These are phyloP conservation scores for Tapera naevia DNA, from an alignment of 2,797 vertebrate genomes.

Conservation along the genomic window DNA sequence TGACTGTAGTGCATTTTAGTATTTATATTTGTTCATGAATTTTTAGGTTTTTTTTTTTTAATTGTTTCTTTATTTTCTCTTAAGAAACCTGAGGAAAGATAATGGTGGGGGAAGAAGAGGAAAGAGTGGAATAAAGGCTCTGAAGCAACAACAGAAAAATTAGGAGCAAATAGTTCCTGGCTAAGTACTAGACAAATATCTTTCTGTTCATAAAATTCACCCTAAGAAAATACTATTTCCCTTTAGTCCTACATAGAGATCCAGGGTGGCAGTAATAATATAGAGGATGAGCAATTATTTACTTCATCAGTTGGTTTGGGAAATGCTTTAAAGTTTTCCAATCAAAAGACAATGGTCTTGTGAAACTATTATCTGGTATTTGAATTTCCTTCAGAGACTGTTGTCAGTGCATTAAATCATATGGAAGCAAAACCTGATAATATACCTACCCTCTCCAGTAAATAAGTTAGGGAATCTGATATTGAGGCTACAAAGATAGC, in stretches of 20 bases:
- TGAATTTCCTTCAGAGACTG: conserved; percentile 63
- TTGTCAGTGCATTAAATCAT: conserved; percentile 57
- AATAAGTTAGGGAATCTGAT: conserved; percentile 13
- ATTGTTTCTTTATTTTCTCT: conserved; percentile 10
- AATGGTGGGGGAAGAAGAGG: background rate
- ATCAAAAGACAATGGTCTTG: conserved; percentile 64
- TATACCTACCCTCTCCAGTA: conserved; percentile 14
- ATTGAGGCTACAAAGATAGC: background rate
- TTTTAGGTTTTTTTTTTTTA: background rate
- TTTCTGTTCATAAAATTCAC: conserved; percentile 63
- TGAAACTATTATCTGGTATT: conserved; percentile 50
- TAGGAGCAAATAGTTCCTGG: conserved; percentile 50
- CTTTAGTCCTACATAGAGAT: conserved; percentile 63
- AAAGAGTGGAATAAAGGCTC: background rate
- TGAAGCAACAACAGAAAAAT: conserved; percentile 53
- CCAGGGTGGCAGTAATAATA: conserved; percentile 58
- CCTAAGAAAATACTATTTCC: conserved; percentile 63
- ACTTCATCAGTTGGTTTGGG: conserved; percentile 64
- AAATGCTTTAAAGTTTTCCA: conserved; percentile 67
- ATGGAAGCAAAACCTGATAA: conserved; percentile 43
- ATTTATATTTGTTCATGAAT: background rate
- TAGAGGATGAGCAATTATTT: conserved; percentile 65
- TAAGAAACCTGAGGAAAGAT: conserved; percentile 28
- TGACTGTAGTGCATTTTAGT: background rate
- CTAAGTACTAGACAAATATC: conserved; percentile 58